Base-by-base conservation (phyloP, 2,888 invertebrate genomes). In the Cactoblastis cactorum region DNA sequence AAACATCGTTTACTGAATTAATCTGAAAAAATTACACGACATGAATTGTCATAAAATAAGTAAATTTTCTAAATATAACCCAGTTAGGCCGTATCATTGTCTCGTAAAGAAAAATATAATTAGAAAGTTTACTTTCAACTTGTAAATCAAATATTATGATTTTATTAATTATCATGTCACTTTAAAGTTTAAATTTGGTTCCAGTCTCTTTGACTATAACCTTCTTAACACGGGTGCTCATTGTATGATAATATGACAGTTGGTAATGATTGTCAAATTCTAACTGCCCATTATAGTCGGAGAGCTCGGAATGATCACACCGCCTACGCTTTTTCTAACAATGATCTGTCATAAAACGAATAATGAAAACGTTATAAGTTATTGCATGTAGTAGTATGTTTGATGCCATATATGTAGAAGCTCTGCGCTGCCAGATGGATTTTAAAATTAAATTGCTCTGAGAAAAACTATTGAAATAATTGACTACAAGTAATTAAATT, bases 171-270 rank as follows among this genome's bases (percentile, higher is more conserved):
- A 22, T 22, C 22, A 3, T n/a, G n/a, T 4, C 22, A 22, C 6
- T 14, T 35, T 15, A 19, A 24, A 41, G 2, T 12, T 2, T 15
- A 15, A 24, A 24, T 15, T 9, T 24, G 9, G 14, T 9, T 12
- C 14, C 0, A 14, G 8, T 4, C 43, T 28, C 43, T 41, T 5
- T 0, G 43, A 1, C 43, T 43, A 17, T 43, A 70, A 66, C 78
- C 74, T 71, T 71, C 66, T 19, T 59, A 62, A 55, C 59, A 67
- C 72, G 63, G 78, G 59, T 70, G 75, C 72, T 74, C 59, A 81
- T 86, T 85, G 85, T 84, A 83, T 84, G 84, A 66, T 77, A 84
- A 85, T 80, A 58, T 64, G 69, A 72, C 73, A 73, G 63, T 51
- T 64, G 51, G 59, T 70, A 72, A 77, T 70, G 67, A 60, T 66